Evolutionary conservation across 2,888 invertebrate genomes (phyloP).

Genomic region (Ischnura elegans): DNA sequence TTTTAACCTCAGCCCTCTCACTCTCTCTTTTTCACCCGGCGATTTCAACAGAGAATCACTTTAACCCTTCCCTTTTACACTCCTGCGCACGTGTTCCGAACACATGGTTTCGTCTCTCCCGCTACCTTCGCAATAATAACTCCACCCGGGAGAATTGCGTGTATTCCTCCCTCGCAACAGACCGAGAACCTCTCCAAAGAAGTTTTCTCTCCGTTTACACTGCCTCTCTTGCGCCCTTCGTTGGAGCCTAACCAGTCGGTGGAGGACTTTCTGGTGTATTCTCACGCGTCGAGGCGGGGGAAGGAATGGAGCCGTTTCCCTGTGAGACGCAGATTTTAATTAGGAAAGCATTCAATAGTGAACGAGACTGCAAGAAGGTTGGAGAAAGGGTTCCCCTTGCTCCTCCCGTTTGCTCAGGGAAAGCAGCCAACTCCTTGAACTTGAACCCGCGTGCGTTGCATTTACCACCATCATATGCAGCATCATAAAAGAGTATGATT

Average conservation of each 20-base stretch:
- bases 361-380: not conserved
- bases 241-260: not conserved
- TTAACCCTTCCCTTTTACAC: not conserved
- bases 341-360: not conserved
- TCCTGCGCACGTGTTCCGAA: not conserved
- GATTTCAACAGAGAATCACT: not conserved
- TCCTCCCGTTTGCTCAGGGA: not conserved
- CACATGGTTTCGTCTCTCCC: not conserved
- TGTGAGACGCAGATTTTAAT: not conserved
- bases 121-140: not conserved
- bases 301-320: not conserved
- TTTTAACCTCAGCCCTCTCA: not conserved
- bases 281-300: not conserved
- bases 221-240: not conserved
- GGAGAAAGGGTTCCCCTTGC: not conserved
- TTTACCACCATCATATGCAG: too few relatives aligned
- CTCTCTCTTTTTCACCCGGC: too few relatives aligned
- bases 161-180: not conserved
- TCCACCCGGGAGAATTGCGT: not conserved
- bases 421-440: not conserved
- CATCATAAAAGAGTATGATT: too few relatives aligned
- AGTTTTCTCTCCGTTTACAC: not conserved
- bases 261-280: not conserved
- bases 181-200: not conserved
- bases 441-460: not conserved